phyloP scores from a whole-genome alignment of 2,888 invertebrate species.

The Thysanoteuthis rhombus region DNA sequence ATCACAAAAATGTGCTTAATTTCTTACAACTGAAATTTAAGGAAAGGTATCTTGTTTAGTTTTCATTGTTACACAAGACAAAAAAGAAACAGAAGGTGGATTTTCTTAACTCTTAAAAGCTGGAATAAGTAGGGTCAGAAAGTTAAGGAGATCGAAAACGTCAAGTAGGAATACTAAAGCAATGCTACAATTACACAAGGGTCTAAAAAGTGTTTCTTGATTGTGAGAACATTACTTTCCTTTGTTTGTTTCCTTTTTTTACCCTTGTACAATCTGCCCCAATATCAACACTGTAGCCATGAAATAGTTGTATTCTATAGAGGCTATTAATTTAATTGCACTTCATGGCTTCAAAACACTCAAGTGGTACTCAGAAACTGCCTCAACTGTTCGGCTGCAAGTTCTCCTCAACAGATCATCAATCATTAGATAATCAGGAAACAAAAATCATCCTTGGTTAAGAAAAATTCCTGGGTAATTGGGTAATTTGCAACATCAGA shows the following conservation, averaged over 20 bases:
- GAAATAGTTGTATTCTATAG: background rate
- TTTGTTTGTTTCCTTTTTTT: background rate
- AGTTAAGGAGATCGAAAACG: background rate
- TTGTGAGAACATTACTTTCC: background rate
- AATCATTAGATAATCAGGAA: background rate
- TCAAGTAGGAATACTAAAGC: background rate
- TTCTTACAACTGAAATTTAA: background rate
- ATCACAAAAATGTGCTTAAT: background rate
- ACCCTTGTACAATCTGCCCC: background rate
- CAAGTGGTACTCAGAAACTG: background rate
- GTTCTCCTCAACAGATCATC: background rate
- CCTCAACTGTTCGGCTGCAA: background rate
- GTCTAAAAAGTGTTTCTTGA: background rate
- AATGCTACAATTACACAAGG: background rate
- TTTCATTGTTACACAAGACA: background rate
- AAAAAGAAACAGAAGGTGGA: background rate
- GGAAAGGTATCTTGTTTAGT: background rate
- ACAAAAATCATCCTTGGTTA: background rate
- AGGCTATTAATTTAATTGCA: background rate
- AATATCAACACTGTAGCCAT: background rate
- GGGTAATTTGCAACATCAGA: too few relatives aligned
- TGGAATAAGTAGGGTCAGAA: background rate
- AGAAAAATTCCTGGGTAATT: background rate
- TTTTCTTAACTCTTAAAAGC: background rate
- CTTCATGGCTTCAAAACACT: background rate